Evolutionary conservation across 2,888 invertebrate genomes (phyloP), one percentile per base, ranked within the genome.

Genomic region (Timandra comae): DNA sequence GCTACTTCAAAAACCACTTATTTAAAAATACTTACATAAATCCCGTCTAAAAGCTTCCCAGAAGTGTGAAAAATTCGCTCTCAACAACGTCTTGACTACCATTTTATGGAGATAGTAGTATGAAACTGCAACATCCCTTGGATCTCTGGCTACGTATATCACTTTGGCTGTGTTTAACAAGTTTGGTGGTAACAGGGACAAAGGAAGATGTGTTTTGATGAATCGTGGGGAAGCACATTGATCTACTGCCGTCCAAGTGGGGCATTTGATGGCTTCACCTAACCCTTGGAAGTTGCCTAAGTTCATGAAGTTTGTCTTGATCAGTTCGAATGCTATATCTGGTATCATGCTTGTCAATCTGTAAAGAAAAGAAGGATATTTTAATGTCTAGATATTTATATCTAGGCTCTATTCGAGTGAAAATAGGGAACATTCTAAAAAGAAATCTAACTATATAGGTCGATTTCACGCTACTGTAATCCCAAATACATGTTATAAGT

Each of bases 41-140:
- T 88, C 89, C 34, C 79, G 81, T 33, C 88, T 71, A 49, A 91
- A 91, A 1, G 89, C 82, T 11, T 88, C 86, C 69, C 88, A 89
- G 55, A 90, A 91, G 22, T 87, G 73, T 0, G 79, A 69, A 38
- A 91, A 87, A 3, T 71, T 77, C 0, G 88, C 87, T 9, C 69
- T 75, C 51, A 88, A 84, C 0, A 89, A 75, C 28, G 87, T 51
- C 33, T 72, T 79, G 0, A 31, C 77, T 16, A 90, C 68, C 53
- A 91, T 79, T 42, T 86, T 88, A 52, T 89, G 88, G 35, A 92
- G 88, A 56, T 91, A 90, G 57, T 87, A 93, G 52, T 89, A 91
- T 0, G 93, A 93, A 0, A 93, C 88, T 2, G 88, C 87, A 0
- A 90, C 89, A 56, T 93, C 93, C 49, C 92, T 90, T 0, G 92